A percentile compares a stretch with the other conserved stretches of the same genome.
Evolutionary conservation across 2,888 invertebrate genomes (phyloP).

Genomic region (Trachelus stipa): DNA sequence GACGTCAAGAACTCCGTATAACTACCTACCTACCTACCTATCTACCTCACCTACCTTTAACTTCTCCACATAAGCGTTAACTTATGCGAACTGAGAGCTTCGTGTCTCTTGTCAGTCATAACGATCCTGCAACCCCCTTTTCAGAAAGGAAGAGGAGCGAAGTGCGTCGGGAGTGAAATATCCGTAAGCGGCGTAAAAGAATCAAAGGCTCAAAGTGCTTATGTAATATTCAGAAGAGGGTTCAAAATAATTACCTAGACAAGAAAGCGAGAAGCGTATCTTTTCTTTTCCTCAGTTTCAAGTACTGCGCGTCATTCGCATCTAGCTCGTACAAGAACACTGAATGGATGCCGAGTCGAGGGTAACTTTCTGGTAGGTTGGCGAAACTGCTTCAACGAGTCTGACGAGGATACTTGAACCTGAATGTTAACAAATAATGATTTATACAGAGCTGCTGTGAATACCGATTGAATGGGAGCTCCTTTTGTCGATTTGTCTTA

Average conservation of each 20-base stretch:
- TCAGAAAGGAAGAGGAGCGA: not conserved
- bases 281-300: not conserved
- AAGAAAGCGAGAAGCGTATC: not conserved
- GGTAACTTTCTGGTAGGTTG: not conserved
- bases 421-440: not conserved
- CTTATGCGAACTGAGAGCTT: not conserved
- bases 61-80: not conserved
- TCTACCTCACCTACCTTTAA: not conserved
- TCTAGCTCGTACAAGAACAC: not conserved
- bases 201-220: not conserved
- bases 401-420: not conserved
- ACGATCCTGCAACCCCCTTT: not conserved
- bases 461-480: not conserved
- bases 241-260: not conserved
- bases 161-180: not conserved
- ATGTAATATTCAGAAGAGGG: not conserved
- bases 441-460: not conserved
- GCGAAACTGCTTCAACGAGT: not conserved
- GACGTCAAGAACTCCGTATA: not conserved
- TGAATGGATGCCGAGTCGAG: not conserved
- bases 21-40: not conserved
- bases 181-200: not conserved
- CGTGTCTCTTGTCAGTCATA: slow-evolving; percentile 4
- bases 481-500: not conserved
- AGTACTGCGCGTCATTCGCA: not conserved